Percentiles rank a stretch among this genome's conserved stretches.
Evolutionary conservation across 2,113 vertebrate genomes (phyloP).

Genomic region (Spea multiplicata): DNA sequence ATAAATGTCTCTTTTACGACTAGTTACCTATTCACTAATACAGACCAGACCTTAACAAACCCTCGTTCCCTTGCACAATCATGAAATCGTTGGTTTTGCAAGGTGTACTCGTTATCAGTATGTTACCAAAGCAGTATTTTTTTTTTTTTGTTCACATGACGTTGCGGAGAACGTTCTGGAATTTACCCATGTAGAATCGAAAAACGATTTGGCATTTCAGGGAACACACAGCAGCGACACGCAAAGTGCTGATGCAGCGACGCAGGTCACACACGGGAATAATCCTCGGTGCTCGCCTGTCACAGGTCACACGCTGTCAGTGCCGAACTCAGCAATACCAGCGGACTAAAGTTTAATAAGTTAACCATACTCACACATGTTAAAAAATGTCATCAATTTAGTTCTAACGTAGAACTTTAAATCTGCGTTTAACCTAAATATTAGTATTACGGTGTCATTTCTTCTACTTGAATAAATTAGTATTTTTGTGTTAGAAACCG

Average conservation of each 20-base stretch:
- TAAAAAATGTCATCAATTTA: neutral
- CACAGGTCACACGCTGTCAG: neutral
- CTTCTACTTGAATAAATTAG: too few relatives aligned
- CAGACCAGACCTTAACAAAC: too few relatives aligned
- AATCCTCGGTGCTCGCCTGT: neutral
- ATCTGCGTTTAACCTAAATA: neutral
- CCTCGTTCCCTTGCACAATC: too few relatives aligned
- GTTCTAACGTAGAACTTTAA: neutral
- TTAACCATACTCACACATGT: neutral
- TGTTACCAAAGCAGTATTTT: neutral
- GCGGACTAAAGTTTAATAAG: neutral
- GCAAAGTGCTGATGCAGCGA: conserved; percentile 28
- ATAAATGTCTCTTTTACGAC: too few relatives aligned
- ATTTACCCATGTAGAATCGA: conserved; percentile 2
- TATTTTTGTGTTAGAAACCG: too few relatives aligned
- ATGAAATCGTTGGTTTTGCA: neutral
- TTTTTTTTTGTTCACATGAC: conserved; percentile 8
- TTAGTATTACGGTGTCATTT: too few relatives aligned
- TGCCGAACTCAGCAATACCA: conserved; percentile 1
- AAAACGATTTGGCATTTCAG: conserved; percentile 20
- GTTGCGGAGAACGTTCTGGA: conserved; percentile 29
- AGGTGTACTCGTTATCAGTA: neutral
- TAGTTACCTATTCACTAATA: too few relatives aligned
- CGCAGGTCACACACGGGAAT: conserved; percentile 8
- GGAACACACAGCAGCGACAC: neutral